These are phyloP conservation scores for Octomys mimax DNA, from an alignment of 2,797 vertebrate genomes.

Conservation along the genomic window DNA sequence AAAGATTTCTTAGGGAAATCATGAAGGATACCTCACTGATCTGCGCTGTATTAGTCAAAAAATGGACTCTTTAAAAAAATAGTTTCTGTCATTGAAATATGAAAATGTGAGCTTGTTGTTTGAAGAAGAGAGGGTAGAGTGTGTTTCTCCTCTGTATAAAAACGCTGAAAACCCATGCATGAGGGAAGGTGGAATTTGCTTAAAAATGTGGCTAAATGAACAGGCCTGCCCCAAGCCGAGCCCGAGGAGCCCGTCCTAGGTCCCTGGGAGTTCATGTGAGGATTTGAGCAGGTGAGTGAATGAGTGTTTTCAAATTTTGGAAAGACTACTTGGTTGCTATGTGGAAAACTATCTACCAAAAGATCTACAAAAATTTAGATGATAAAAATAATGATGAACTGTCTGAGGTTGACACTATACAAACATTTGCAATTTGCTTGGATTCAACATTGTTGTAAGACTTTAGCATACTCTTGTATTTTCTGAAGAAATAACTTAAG, in stretches of 20 bases:
- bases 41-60: neutral
- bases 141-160: neutral
- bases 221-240: neutral
- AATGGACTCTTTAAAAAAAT: neutral
- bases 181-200: neutral
- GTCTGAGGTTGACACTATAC: neutral
- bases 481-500: neutral
- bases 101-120: neutral
- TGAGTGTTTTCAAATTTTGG: neutral
- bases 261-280: neutral
- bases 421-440: neutral
- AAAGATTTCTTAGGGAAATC: neutral
- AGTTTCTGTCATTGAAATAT: neutral
- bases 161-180: neutral
- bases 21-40: neutral
- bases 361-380: neutral
- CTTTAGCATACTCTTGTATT: neutral
- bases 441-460: neutral
- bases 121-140: neutral
- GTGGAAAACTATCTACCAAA: conserved; percentile 6
- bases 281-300: neutral
- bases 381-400: neutral
- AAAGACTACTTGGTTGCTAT: neutral
- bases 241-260: neutral
- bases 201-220: neutral